phyloP scores from a whole-genome alignment of 2,113 vertebrate genomes.

The Chaetorhynchus papuensis region DNA sequence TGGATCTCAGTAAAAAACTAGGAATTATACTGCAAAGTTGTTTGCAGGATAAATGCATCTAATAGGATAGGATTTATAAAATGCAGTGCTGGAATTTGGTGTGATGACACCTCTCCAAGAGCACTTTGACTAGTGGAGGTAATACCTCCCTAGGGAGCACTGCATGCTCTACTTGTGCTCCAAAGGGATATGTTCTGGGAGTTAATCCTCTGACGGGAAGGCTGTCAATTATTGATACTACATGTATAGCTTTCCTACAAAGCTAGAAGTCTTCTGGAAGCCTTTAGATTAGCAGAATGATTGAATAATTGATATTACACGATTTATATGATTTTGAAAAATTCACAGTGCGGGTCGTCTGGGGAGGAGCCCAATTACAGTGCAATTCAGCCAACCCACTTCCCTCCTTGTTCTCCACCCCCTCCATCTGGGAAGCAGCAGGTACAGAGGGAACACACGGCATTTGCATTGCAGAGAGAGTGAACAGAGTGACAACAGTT shows the following conservation, averaged over 20 bases:
- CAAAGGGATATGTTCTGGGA: not conserved
- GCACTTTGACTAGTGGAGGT: not conserved
- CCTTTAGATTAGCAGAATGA: constrained; percentile 24
- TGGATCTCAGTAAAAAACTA: not conserved
- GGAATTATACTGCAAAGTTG: not conserved
- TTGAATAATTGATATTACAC: constrained; percentile 25
- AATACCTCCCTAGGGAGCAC: not conserved
- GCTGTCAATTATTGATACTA: constrained; percentile 12
- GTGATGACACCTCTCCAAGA: not conserved
- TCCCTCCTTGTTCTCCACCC: constrained; percentile 14
- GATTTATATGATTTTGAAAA: constrained; percentile 23
- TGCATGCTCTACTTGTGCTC: not conserved
- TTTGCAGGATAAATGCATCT: not conserved
- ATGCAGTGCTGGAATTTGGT: not conserved
- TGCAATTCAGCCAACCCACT: not conserved
- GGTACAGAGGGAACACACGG: not conserved
- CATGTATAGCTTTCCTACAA: not conserved
- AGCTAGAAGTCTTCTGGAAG: not conserved
- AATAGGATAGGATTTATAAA: not conserved
- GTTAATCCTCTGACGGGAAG: not conserved
- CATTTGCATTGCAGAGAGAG: not conserved
- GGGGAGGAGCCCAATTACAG: constrained; percentile 33
- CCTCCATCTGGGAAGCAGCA: not conserved
- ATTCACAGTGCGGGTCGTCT: not conserved
- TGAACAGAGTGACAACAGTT: not conserved